Evolutionary conservation across 1,140 invertebrate species (phyloP), one percentile per base, ranked within the genome.

Genomic region (Meloidogyne floridensis): DNA sequence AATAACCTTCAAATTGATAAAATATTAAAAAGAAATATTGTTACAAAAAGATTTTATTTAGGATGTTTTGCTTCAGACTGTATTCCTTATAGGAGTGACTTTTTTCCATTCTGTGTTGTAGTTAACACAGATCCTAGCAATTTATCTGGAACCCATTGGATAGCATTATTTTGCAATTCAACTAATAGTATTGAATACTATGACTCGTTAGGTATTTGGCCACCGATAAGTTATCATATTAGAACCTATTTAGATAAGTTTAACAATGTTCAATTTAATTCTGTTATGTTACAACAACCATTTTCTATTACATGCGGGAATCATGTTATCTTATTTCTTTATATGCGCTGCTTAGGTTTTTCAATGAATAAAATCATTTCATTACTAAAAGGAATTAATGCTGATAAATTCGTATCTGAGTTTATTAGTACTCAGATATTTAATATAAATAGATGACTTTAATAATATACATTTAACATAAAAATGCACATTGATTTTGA

Each of bases 81-180:
- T 18, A 43, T 75, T n/a, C 73, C 73, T 8, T 7, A 51, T 47
- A 20, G 2, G 6, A 7, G 5, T 6, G 43, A 54, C 2, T 51
- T 18, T 20, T 75, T 18, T 7, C 73, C 73, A 32, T 56, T 54
- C 43, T 75, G 73, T 43, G 56, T 43, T 51, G 73, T 75, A 8
- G 9, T 75, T 51, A 75, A 75, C 8, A 43, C 56, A 54, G 73
- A 75, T 20, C 73, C 73, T 1, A 75, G 73, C 32, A 43, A 1
- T n/a, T 75, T 56, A 15, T 56, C 51, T n/a, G 73, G 73, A n/a
- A 54, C 73, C 0, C 73, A 75, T 20, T 75, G 73, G 73, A 56
- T 75, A n/a, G 72, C 72, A 3, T n/a, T 74, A 32, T 74, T 18
- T 11, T 43, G 18, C 43, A 18, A 18, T 32, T 42, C 73, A 15